Evolutionary conservation across 2,113 vertebrate species (phyloP), one percentile per base, ranked within the genome.

Genomic region (Xiphorhynchus elegans): DNA sequence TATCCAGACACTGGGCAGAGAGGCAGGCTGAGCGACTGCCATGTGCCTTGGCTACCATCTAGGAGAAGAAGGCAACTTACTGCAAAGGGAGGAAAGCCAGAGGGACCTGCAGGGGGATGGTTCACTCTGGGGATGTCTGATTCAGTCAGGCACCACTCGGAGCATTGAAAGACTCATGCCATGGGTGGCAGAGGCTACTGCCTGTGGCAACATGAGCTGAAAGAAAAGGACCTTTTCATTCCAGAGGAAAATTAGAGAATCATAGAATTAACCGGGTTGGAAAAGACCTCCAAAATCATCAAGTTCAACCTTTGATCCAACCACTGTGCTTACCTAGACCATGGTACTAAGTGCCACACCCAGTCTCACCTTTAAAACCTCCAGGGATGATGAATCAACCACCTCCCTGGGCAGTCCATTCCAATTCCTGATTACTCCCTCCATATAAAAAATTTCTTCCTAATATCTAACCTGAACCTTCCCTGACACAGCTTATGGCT

Each of bases 91-190:
- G 59, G 76, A 62, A 76, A 84, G 24, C 40, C 39, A 33, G 16
- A 12, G 28, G 47, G 24, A 52, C 44, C 14, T 44, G 13, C 14
- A 31, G 10, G 39, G 3, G 31, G 3, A 11, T 80, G 58, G 24
- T 67, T 94, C 31, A 3, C 11, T 67, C 10, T 47, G 5, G 12
- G 33, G 13, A 4, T 14, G 6, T 28, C 13, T 11, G 0, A 25
- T 58, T n/a, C 13, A 9, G 35, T 35, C 3, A 0, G 44, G 26
- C n/a, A 67, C 7, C 4, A 17, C 29, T 64, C 1, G 1, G 44
- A 78, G 44, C 17, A 31, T 24, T 37, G 67, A 74, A 55, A 42
- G 33, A 31, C 19, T 66, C 9, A 0, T 25, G 20, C 13, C 7
- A 0, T 26, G 13, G n/a, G 42, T 67, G 37, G 37, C 58, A 72